Percentiles rank a stretch among this genome's conserved stretches.
These are phyloP conservation scores for Acanthoscelides obtectus DNA, from an alignment of 2,888 invertebrate genomes.

Conservation along the genomic window DNA sequence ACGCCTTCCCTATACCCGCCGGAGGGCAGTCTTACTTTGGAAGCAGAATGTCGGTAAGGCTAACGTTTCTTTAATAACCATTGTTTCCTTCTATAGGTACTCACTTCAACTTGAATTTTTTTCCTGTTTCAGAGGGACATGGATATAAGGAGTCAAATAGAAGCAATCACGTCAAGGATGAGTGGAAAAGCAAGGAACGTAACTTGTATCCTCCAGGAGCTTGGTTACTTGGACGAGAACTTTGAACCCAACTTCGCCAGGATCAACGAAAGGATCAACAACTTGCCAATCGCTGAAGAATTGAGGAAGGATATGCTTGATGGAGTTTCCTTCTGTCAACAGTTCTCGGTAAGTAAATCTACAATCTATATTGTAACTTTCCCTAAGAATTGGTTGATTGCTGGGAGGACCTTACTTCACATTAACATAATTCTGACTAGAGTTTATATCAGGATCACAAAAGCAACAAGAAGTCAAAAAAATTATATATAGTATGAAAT, in stretches of 20 bases:
- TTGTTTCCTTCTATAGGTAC: not conserved
- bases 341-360: conserved; percentile 57
- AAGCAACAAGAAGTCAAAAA: too few species aligned
- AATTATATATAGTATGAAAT: too few species aligned
- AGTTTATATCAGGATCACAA: too few species aligned
- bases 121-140: conserved; percentile 52
- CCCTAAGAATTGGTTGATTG: too few species aligned
- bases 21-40: conserved; percentile 38
- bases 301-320: conserved; percentile 63
- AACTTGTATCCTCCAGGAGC: conserved; percentile 68
- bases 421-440: too few species aligned
- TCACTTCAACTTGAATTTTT: not conserved
- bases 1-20: conserved; percentile 43
- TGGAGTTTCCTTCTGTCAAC: conserved; percentile 62
- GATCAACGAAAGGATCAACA: conserved; percentile 58
- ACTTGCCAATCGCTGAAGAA: conserved; percentile 58
- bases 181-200: conserved; percentile 57
- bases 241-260: conserved; percentile 63
- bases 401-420: too few species aligned
- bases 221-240: conserved; percentile 63
- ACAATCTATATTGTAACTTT: not conserved
- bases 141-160: conserved; percentile 58
- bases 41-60: conserved; percentile 55
- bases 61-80: not conserved
- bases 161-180: conserved; percentile 53